Percentiles rank a stretch among this genome's conserved stretches.
phyloP scores from a whole-genome alignment of 2,113 vertebrate species.

The Lota lota region DNA sequence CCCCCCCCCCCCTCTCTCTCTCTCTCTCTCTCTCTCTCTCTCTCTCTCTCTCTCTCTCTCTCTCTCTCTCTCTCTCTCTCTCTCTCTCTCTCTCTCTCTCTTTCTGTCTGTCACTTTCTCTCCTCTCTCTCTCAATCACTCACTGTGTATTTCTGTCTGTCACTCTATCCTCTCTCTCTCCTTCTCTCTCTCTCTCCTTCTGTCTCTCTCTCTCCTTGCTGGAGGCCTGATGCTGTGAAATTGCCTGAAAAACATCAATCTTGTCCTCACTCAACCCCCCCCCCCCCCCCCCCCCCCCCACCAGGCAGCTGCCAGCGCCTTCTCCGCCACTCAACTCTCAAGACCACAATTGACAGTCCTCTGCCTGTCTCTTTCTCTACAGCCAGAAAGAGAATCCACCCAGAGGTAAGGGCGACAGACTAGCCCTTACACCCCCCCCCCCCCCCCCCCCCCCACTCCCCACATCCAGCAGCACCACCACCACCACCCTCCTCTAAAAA shows the following conservation, averaged over 20 bases:
- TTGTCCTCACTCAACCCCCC: slow-evolving; percentile 33
- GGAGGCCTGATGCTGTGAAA: slow-evolving; percentile 52
- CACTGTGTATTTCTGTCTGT: slow-evolving; percentile 5
- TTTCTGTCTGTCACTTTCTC: too few species aligned
- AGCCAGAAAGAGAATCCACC: neutral
- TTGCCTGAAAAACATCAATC: slow-evolving; percentile 55
- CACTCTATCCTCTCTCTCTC: slow-evolving; percentile 4
- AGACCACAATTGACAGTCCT: neutral
- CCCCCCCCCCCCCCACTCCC: too few species aligned
- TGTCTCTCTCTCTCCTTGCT: neutral
- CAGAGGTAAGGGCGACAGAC: too few species aligned
- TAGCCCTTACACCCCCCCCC: too few species aligned
- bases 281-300: neutral
- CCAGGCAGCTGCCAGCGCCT: neutral
- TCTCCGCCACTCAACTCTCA: too few species aligned
- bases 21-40: too few species aligned
- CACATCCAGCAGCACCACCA: too few species aligned
- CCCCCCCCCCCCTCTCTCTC: too few species aligned
- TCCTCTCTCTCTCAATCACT: slow-evolving; percentile 1
- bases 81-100: too few species aligned
- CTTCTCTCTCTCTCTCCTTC: neutral
- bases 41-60: too few species aligned
- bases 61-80: too few species aligned
- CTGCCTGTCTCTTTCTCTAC: neutral
- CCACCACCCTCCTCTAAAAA: too few species aligned